A percentile compares a stretch with the other conserved stretches of the same genome.
Conservation (phyloP, 2,888 invertebrate genomes). For the Tetranychus truncatus region DNA sequence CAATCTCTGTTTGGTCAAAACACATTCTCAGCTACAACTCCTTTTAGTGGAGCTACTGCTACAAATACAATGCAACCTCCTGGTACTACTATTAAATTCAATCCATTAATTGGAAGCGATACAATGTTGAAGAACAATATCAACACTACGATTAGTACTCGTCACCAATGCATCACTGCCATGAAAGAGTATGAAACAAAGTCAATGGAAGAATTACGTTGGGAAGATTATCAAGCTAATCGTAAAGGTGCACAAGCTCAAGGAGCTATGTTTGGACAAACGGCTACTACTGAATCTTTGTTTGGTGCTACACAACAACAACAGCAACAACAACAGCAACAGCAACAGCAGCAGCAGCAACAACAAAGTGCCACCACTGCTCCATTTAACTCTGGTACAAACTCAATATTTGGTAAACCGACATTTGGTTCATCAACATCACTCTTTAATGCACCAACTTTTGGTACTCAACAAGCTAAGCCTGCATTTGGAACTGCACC, state of each 20-base stretch:
- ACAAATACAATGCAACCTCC: conserved; percentile 31
- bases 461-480: conserved; percentile 19
- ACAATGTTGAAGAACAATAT: conserved; percentile 73
- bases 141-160: conserved; percentile 60
- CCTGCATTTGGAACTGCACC: conserved; percentile 15
- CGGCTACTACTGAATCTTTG: background rate
- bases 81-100: conserved; percentile 69
- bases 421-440: background rate
- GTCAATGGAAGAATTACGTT: conserved; percentile 76
- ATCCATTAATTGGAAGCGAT: conserved; percentile 67
- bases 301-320: background rate
- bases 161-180: conserved; percentile 88
- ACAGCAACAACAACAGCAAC: background rate
- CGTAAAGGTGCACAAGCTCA: conserved; percentile 42
- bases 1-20: conserved; percentile 19
- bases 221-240: conserved; percentile 78
- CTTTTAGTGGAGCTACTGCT: conserved; percentile 17
- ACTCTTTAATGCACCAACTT: background rate
- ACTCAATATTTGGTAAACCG: conserved; percentile 15
- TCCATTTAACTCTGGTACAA: conserved; percentile 5
- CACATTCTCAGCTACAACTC: conserved; percentile 12
- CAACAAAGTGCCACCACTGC: background rate
- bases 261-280: background rate
- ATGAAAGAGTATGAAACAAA: conserved; percentile 97
- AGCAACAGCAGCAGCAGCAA: background rate